A percentile compares a stretch with the other conserved stretches of the same genome.
These are phyloP conservation scores for Novumbra hubbsi DNA, from an alignment of 2,797 vertebrate genomes.

Conservation along the genomic window DNA sequence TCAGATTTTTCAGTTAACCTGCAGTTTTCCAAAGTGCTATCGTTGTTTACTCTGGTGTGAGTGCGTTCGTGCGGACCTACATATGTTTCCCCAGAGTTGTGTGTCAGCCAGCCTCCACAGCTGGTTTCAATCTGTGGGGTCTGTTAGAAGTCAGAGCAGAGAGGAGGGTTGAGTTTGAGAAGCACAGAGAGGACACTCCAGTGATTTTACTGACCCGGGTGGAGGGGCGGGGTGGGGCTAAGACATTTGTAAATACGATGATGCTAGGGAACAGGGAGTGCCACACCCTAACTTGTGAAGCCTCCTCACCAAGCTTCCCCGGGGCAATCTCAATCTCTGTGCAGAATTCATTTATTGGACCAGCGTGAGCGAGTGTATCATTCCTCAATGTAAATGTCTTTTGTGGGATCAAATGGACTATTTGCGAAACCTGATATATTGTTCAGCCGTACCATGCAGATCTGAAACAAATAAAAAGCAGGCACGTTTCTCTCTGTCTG, in stretches of 20 bases:
- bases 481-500: constrained; percentile 13
- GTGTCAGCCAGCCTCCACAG: constrained; percentile 62
- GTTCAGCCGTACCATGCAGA: neutral
- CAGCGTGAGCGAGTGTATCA: neutral
- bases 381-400: no score
- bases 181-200: neutral
- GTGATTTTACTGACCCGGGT: constrained; percentile 29
- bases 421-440: neutral
- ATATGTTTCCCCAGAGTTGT: constrained; percentile 3
- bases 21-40: no score
- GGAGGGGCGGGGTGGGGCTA: constrained; percentile 5
- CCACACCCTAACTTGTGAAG: neutral
- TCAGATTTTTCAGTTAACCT: no score
- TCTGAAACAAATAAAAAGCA: constrained; percentile 9
- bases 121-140: constrained; percentile 68
- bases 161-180: constrained; percentile 42
- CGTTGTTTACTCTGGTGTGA: neutral
- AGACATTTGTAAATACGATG: neutral
- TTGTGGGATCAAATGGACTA: no score
- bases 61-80: neutral
- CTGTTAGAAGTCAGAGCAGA: constrained; percentile 44
- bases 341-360: no score
- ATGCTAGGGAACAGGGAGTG: neutral
- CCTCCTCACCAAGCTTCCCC: neutral
- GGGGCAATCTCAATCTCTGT: no score